Evolutionary conservation across 2,888 invertebrate genomes (phyloP).

Genomic region (Sericinus montela): DNA sequence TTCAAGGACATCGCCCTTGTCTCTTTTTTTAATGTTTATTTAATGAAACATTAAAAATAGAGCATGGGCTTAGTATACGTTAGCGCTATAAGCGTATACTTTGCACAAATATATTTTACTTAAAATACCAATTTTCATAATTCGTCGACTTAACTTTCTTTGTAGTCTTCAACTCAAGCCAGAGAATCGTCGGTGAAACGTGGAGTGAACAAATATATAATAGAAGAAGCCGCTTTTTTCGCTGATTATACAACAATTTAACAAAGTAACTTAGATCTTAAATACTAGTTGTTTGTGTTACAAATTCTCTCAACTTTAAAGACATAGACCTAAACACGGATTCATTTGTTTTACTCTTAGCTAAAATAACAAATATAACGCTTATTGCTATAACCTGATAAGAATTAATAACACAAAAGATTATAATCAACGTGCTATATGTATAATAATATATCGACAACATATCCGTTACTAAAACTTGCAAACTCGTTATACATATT

Average conservation of each 20-base stretch:
- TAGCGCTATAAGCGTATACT: too few relatives aligned
- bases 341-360: slow-evolving; percentile 20
- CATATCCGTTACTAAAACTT: slow-evolving; percentile 46
- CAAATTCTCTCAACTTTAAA: slow-evolving; percentile 17
- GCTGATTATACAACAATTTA: too few relatives aligned
- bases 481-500: slow-evolving; percentile 46
- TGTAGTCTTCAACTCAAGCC: too few relatives aligned
- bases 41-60: too few relatives aligned
- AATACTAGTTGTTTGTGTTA: neutral
- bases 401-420: slow-evolving; percentile 39
- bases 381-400: slow-evolving; percentile 36
- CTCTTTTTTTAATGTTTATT: too few relatives aligned
- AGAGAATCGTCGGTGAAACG: too few relatives aligned
- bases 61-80: too few relatives aligned
- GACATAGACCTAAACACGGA: slow-evolving; percentile 19
- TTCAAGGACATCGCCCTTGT: too few relatives aligned
- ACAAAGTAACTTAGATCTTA: neutral
- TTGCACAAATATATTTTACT: too few relatives aligned
- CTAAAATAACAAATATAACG: slow-evolving; percentile 32
- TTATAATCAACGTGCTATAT: slow-evolving; percentile 19
- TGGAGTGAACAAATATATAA: too few relatives aligned
- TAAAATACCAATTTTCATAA: too few relatives aligned
- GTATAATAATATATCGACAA: slow-evolving; percentile 25
- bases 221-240: neutral
- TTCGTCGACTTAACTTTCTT: too few relatives aligned